Conservation (phyloP, 2,888 invertebrate species). For the Amphipyra berbera region DNA sequence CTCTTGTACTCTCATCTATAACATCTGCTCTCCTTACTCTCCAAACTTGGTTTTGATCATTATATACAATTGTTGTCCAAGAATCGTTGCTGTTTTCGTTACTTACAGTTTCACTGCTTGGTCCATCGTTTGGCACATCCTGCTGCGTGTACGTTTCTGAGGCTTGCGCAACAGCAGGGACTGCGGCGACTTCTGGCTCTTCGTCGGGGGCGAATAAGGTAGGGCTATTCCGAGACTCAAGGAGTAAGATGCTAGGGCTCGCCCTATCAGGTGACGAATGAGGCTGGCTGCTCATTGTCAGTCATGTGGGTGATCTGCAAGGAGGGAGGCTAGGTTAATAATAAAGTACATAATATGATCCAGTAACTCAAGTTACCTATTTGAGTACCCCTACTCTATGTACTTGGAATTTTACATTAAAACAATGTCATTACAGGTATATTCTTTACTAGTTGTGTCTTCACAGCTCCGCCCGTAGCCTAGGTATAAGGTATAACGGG, state of each 20-base stretch:
- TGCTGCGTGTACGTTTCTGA: constrained; percentile 18
- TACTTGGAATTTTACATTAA: no score
- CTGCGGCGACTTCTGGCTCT: background rate
- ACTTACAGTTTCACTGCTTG: background rate
- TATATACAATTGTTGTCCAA: background rate
- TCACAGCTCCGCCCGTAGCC: no score
- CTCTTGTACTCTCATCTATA: constrained; percentile 13
- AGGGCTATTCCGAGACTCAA: constrained; percentile 61
- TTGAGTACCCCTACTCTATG: no score
- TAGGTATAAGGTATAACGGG: no score
- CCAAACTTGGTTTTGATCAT: constrained; percentile 8
- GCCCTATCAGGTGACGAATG: constrained; percentile 36
- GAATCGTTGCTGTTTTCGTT: constrained; percentile 30
- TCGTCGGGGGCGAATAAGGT: constrained; percentile 44
- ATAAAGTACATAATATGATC: no score
- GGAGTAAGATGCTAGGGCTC: constrained; percentile 57
- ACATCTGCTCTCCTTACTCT: background rate
- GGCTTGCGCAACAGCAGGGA: background rate
- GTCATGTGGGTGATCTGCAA: constrained; percentile 39
- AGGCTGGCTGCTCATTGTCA: constrained; percentile 44
- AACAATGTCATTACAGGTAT: no score
- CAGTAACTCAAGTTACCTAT: no score
- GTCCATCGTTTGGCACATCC: background rate
- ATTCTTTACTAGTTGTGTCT: no score
- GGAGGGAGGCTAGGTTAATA: background rate